Evolutionary conservation across 2,113 vertebrate species (phyloP).

Genomic region (Hippocampus comes): DNA sequence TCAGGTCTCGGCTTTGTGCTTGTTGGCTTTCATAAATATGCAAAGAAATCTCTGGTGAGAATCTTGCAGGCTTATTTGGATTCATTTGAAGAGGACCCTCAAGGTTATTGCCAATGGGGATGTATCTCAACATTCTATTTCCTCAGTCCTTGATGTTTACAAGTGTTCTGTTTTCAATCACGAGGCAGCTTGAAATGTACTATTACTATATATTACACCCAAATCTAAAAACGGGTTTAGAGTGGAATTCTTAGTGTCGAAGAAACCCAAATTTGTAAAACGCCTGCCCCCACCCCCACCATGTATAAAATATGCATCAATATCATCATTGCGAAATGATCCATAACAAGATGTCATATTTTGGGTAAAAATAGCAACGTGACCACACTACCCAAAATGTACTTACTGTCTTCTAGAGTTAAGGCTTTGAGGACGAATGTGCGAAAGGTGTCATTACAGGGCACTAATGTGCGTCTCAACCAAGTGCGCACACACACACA

Average conservation of each 20-base stretch:
- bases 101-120: neutral
- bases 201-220: neutral
- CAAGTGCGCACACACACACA: conserved; percentile 1
- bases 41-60: conserved; percentile 1
- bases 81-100: neutral
- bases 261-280: neutral
- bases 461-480: conserved; percentile 44
- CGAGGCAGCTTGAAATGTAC: neutral
- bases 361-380: neutral
- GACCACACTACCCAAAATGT: conserved; percentile 39
- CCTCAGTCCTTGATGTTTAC: neutral
- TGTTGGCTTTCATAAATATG: neutral
- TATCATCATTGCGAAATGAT: neutral
- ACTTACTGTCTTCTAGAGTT: conserved; percentile 30
- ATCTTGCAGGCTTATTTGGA: neutral
- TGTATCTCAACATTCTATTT: neutral
- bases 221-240: neutral
- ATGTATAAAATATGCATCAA: neutral
- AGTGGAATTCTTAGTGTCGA: neutral
- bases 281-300: too few relatives aligned
- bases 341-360: neutral
- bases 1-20: neutral
- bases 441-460: conserved; percentile 49
- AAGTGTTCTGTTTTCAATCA: neutral
- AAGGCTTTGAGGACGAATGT: conserved; percentile 38